Conservation (phyloP, 2,797 vertebrate species). For the Ptychobarbus kaznakovi region DNA sequence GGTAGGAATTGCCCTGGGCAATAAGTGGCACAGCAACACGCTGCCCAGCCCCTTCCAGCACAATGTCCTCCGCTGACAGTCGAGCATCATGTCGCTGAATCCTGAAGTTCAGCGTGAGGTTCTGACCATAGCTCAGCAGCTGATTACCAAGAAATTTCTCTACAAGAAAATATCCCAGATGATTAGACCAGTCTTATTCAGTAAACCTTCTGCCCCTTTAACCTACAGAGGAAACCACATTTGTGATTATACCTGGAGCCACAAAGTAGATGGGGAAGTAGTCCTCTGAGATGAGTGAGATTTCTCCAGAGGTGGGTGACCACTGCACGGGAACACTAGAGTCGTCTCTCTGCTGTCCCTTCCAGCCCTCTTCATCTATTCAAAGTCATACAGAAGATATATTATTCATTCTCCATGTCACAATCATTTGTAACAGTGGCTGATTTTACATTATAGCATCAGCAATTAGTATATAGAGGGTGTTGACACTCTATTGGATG, state of each 20-base stretch:
- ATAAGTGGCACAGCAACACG: conserved; percentile 91
- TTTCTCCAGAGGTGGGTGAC: conserved; percentile 81
- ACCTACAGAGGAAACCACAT: neutral
- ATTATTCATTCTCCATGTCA: neutral
- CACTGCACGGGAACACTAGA: conserved; percentile 82
- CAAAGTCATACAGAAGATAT: neutral
- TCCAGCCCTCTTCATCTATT: conserved; percentile 88
- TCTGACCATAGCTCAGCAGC: conserved; percentile 92
- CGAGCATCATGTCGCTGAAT: conserved; percentile 89
- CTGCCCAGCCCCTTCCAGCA: conserved; percentile 89
- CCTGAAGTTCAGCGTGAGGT: conserved; percentile 89
- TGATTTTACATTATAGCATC: neutral
- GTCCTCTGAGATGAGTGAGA: conserved; percentile 89
- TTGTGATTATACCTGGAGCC: conserved; percentile 83
- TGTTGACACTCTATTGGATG: neutral
- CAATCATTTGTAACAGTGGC: neutral
- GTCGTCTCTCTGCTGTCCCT: conserved; percentile 86
- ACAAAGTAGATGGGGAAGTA: conserved; percentile 95
- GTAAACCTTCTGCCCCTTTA: neutral
- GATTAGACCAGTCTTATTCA: neutral
- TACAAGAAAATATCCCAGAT: conserved; percentile 61
- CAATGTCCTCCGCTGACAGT: conserved; percentile 93
- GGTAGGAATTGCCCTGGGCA: conserved; percentile 95
- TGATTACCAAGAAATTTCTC: conserved; percentile 93
- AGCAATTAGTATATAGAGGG: neutral